Conservation (phyloP, 2,888 invertebrate species). For the Drosophila colorata region DNA sequence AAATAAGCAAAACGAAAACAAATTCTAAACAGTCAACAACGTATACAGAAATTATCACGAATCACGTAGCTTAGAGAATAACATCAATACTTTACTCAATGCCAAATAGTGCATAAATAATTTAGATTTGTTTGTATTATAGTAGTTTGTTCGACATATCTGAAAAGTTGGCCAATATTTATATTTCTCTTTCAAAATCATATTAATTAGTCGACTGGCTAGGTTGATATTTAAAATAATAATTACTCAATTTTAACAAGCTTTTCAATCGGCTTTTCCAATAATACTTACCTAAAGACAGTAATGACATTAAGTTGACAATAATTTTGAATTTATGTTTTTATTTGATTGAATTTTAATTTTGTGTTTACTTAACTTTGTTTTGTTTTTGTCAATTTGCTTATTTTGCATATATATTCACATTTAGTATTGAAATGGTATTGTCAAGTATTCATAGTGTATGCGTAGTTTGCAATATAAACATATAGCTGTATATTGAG, state of each 20-base stretch:
- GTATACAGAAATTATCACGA: not conserved
- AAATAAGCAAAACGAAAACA: no score
- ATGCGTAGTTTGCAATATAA: conserved; percentile 18
- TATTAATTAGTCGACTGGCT: no score
- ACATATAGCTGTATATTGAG: conserved; percentile 25
- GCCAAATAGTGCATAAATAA: no score
- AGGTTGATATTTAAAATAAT: no score
- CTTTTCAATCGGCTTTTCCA: not conserved
- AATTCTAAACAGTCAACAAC: not conserved
- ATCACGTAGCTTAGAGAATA: not conserved
- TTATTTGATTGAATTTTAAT: conserved; percentile 59
- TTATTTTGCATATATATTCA: conserved; percentile 42
- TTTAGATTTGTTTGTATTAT: no score
- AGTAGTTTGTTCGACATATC: no score
- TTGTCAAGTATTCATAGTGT: conserved; percentile 73
- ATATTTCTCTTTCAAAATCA: no score
- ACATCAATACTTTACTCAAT: no score
- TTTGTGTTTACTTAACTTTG: conserved; percentile 39
- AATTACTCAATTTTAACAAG: not conserved
- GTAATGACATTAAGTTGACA: not conserved
- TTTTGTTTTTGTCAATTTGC: conserved; percentile 16
- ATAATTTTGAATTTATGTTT: conserved; percentile 37
- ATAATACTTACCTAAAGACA: conserved; percentile 9
- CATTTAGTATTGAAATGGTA: conserved; percentile 77
- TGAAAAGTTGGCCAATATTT: no score